Base-by-base conservation (phyloP, 35 echinoderm and acorn worm species). In the Chiridota heheva region DNA sequence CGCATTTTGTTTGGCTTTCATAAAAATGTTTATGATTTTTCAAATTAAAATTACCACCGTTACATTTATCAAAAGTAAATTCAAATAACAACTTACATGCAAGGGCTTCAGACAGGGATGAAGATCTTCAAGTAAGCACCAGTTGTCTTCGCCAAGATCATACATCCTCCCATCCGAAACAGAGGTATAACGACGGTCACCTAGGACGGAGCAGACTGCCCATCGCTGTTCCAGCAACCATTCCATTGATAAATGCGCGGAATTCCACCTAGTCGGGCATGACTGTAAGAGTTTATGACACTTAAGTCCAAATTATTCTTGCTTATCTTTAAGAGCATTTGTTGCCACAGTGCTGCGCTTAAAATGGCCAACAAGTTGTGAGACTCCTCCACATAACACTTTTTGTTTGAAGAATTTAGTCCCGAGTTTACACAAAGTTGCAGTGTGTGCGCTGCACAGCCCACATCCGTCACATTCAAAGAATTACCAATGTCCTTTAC, bases 341-440 rank as follows among this genome's bases (percentile, higher is more conserved):
- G 61, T 69, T n/a, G 66, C 67, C 3, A 73, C 17, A 16, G 44
- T 43, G 40, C 64, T 84, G 24, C 44, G 61, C 13, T 49, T 40
- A 32, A 72, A 84, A 72, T 69, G 64, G 15, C 45, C 81, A 56
- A 84, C 81, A 70, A 84, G 81, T 57, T 43, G 40, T n/a, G n/a
- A n/a, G n/a, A n/a, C n/a, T n/a, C n/a, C n/a, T n/a, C n/a, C n/a
- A n/a, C n/a, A n/a, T n/a, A n/a, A n/a, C n/a, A n/a, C n/a, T n/a
- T n/a, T n/a, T n/a, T n/a, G n/a, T n/a, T n/a, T 17, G 17, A 36
- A 8, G 65, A 43, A 13, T 73, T 40, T 30, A 84, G 37, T 55
- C 28, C 67, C 61, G 53, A 72, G 44, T 72, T 84, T 7, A 84
- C 67, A 58, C 64, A 72, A 40, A 84, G 66, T 49, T 69, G 80